Base-by-base conservation (phyloP, 2,888 invertebrate species). In the Amiota minor region DNA sequence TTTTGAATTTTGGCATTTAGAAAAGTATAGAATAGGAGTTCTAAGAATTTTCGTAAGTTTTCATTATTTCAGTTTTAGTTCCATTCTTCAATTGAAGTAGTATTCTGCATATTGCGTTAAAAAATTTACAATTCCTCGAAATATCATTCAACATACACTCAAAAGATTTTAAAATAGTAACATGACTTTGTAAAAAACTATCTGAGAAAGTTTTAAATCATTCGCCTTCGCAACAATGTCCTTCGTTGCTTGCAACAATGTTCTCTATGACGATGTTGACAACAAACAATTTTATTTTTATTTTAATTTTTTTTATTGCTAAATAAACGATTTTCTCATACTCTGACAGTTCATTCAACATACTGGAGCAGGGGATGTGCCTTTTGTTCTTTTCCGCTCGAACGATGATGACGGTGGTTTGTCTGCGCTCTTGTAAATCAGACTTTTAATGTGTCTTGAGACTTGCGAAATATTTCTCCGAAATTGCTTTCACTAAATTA, bases 201-300 rank as follows among this genome's bases (percentile, higher is more conserved):
- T 78, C 81, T 82, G 84, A 82, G 86, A 85, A 80, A 81, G 84
- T 84, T 87, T 80, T 86, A 86, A 86, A 86, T 86, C 86, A 87
- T 50, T n/a, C n/a, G 9, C 55, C 46, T 64, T 64, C 16, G 45
- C 9, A 68, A 68, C 53, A 68, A 68, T 53, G 16, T 50, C 23
- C 8, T 68, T 68, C 23, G 12, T 68, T 68, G 20, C 20, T 68
- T 53, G 67, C 67, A 68, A 68, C 67, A 68, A 47, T 68, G 67
- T 68, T 35, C 8, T 62, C 35, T 64, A 65, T 70, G 65, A 18
- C 18, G 55, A n/a, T 70, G 20, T 18, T 56, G 69, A 56, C 56
- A 47, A 35, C 64, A 64, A 64, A 16, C 6, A 59, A 20, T 20
- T 18, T 67, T 74, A 35, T 35, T 35, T 6, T 35, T 35, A 35